phyloP scores from a whole-genome alignment of 2,888 invertebrate species.

The Reticulitermes lucifugus region DNA sequence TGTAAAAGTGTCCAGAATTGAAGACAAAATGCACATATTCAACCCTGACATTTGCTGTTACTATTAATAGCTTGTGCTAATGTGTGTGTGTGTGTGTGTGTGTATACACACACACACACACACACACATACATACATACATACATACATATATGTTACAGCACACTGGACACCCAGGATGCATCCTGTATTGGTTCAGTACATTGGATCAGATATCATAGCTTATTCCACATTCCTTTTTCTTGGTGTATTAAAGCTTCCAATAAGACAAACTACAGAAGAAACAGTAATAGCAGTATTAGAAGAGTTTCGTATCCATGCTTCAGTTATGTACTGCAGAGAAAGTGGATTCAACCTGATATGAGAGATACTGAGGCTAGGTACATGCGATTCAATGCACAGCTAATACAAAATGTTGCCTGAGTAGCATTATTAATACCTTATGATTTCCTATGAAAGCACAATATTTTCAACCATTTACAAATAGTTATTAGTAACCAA shows the following conservation, averaged over 20 bases:
- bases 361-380: not conserved
- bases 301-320: not conserved
- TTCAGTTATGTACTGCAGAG: not conserved
- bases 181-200: not conserved
- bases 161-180: constrained; percentile 36
- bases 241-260: not conserved
- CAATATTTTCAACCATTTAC: constrained; percentile 50
- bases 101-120: not conserved
- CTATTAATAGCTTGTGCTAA: constrained; percentile 48
- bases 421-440: constrained; percentile 34
- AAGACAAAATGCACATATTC: constrained; percentile 44
- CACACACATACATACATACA: not conserved
- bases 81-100: not conserved
- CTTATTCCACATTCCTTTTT: not conserved
- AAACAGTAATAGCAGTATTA: not conserved
- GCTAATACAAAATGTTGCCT: constrained; percentile 24
- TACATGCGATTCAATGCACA: not conserved
- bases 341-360: not conserved
- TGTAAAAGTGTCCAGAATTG: constrained; percentile 48
- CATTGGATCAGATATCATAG: not conserved
- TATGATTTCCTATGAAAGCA: constrained; percentile 46
- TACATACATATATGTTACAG: constrained; percentile 47
- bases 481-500: constrained; percentile 50
- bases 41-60: constrained; percentile 45
- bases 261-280: not conserved